A percentile compares a stretch with the other conserved stretches of the same genome.
phyloP scores from a whole-genome alignment of 2,113 vertebrate species.

The Nerophis ophidion region DNA sequence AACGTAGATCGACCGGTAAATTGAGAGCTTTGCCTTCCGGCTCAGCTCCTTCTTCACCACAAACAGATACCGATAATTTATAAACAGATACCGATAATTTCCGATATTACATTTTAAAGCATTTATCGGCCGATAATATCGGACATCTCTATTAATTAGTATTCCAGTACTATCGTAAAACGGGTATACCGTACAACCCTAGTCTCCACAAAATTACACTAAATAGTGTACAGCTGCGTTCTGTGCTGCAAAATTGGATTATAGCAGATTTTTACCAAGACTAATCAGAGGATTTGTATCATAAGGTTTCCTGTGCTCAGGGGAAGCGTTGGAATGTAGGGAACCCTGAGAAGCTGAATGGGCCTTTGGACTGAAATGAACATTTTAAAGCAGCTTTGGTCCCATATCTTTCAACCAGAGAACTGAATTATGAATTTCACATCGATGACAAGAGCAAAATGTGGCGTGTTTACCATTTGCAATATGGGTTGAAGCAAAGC shows the following conservation, averaged over 20 bases:
- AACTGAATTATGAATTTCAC: background rate
- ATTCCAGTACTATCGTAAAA: too few species aligned
- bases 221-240: conserved; percentile 18
- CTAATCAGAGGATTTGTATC: conserved; percentile 57
- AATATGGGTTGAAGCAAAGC: too few species aligned
- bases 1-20: too few species aligned
- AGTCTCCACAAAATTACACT: background rate
- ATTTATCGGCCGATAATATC: too few species aligned
- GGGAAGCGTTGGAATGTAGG: conserved; percentile 34
- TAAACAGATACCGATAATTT: too few species aligned
- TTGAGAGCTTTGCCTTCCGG: too few species aligned
- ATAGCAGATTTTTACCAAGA: conserved; percentile 28
- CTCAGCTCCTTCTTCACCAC: too few species aligned
- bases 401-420: background rate
- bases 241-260: conserved; percentile 39
- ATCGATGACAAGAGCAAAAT: background rate
- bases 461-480: too few species aligned
- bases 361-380: conserved; percentile 3
- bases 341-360: conserved; percentile 4
- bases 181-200: too few species aligned
- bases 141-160: too few species aligned
- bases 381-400: background rate
- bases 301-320: conserved; percentile 39
- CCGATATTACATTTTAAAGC: too few species aligned
- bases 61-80: too few species aligned